phyloP scores from a whole-genome alignment of 2,797 vertebrate genomes.

The Austrolebias charrua region DNA sequence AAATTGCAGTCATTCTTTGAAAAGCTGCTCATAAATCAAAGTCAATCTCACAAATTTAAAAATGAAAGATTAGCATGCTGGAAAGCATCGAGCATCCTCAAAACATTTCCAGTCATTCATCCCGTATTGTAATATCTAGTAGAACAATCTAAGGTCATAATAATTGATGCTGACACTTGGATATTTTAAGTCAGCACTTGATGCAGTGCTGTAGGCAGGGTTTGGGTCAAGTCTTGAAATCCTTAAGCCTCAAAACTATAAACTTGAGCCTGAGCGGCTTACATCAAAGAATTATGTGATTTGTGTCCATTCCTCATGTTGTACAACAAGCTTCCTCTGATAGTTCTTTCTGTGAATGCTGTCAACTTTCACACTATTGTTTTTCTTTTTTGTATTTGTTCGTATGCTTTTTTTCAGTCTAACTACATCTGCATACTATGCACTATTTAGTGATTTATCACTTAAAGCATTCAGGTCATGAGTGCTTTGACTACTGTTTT shows the following conservation, averaged over 20 bases:
- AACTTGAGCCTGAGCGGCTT: background rate
- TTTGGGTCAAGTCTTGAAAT: background rate
- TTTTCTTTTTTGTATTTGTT: no score
- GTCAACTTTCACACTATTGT: no score
- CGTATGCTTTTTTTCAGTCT: no score
- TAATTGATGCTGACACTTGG: slow-evolving; percentile 23
- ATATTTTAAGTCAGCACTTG: slow-evolving; percentile 13
- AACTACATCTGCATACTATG: no score
- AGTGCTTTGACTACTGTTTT: no score
- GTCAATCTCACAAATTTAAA: slow-evolving; percentile 19
- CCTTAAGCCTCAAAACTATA: slow-evolving; percentile 1
- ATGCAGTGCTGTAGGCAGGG: background rate
- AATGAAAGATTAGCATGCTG: background rate
- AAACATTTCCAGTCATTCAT: slow-evolving; percentile 16
- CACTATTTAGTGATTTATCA: no score
- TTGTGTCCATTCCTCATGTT: no score
- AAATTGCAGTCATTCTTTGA: slow-evolving; percentile 22
- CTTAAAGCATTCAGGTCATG: no score
- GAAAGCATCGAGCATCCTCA: slow-evolving; percentile 12
- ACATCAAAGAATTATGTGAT: no score
- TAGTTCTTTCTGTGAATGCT: no score
- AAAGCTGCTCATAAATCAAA: slow-evolving; percentile 16
- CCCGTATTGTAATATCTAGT: slow-evolving; percentile 10
- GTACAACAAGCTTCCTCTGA: no score
- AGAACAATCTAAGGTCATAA: slow-evolving; percentile 19